Conservation (phyloP, 2,113 vertebrate species). For the Anoura caudifer region DNA sequence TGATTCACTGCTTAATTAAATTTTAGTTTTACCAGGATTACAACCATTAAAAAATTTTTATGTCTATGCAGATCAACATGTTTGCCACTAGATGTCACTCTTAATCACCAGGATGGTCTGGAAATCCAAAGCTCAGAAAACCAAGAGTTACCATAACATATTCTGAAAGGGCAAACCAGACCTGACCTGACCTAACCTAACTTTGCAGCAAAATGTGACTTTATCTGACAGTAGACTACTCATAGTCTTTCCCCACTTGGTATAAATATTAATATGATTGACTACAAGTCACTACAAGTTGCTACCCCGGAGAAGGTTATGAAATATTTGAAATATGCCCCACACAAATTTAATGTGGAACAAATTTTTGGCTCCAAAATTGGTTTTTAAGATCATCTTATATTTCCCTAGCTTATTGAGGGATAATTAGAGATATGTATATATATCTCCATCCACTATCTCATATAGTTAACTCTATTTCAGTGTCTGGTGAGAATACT, state of each 20-base stretch:
- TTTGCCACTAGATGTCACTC: slow-evolving; percentile 59
- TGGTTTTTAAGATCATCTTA: background rate
- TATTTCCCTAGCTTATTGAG: background rate
- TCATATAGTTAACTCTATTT: background rate
- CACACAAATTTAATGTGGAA: background rate
- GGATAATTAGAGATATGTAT: background rate
- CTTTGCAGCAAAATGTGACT: background rate
- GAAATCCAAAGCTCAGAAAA: background rate
- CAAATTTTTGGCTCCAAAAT: background rate
- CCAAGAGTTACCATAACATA: background rate
- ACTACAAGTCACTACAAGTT: background rate
- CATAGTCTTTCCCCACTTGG: background rate
- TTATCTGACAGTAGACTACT: background rate
- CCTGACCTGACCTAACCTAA: background rate
- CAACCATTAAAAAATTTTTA: background rate
- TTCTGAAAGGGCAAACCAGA: background rate
- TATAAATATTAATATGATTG: background rate
- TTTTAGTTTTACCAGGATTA: background rate
- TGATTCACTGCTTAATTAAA: background rate
- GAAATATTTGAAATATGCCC: background rate
- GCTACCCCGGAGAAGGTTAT: background rate
- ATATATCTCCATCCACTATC: background rate
- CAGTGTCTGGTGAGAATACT: background rate
- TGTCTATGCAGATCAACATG: background rate
- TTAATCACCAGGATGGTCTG: background rate